Evolutionary conservation across 2,888 invertebrate genomes (phyloP), one percentile per base, ranked within the genome.

Genomic region (Phaedon cochleariae): DNA sequence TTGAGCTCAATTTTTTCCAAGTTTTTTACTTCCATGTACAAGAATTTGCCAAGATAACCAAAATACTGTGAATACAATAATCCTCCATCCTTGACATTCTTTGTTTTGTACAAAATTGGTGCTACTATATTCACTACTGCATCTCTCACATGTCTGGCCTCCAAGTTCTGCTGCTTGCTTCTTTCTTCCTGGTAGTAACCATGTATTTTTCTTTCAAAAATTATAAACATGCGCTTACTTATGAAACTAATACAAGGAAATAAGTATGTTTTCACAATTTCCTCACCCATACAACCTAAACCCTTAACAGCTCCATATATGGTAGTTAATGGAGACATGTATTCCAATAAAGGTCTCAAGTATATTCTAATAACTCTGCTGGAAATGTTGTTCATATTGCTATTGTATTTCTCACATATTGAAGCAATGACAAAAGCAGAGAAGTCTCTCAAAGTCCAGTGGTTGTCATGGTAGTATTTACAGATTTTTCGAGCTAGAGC

Each of bases 381-480:
- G 51, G 69, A 76, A n/a, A 80, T 75, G 52, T 77, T 76, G 53
- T 79, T 80, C 15, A 72, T 54, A 54, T 69, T 64, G 46, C 74
- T 76, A 10, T 70, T 73, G 57, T 77, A 75, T 37, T 61, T 71
- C 31, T 75, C 68, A 58, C 77, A 77, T 51, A 79, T 74, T 5
- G 73, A 64, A 5, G 73, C 74, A 1, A 75, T 72, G 18, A 79
- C 70, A 65, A 75, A 76, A 12, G 76, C 73, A 22, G 79, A 75
- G 71, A 79, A 79, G 65, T 79, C 78, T 58, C 80, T 62, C 34
- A 80, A 70, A 10, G 77, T 77, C 80, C 80, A 80, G 45, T 80
- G 80, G 54, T 80, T 80, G 59, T 80, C 79, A 26, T 76, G 71
- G 48, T 74, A 74, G 67, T 78, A 77, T 69, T 77, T 79, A 64